Evolutionary conservation across 2,113 vertebrate species (phyloP), one percentile per base, ranked within the genome.

Genomic region (Vulpes lagopus): DNA sequence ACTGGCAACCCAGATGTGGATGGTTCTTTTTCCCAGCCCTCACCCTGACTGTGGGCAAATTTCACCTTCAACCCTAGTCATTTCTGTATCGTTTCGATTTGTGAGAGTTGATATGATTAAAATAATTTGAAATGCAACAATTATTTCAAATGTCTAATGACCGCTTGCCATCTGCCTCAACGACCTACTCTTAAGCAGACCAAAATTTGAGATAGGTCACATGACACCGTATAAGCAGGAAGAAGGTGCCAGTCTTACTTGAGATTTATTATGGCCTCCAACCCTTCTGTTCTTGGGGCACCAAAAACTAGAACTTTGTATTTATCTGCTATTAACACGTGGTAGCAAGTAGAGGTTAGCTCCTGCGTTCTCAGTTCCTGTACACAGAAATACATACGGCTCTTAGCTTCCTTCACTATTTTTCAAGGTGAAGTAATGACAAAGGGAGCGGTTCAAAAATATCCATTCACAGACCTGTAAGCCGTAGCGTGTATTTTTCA

Each of bases 1-100:
- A 38, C 3, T 4, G 12, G 32, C 5, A 20, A 8, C 8, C 3
- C 10, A 2, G 59, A 35, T 6, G 0, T 6, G 3, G 20, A 25
- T 8, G 19, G n/a, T 10, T 71, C 27, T 78, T 25, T 17, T 78
- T 89, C 43, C 16, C 20, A 5, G 15, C 12, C 49, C 43, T 22
- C 2, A 53, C 22, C 20, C 49, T 12, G 17, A 74, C 53, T 23
- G 0, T 10, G 10, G 17, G 38, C 64, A 43, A 43, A n/a, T 62
- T 25, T 32, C 8, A 60, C 35, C 35, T 60, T 74, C 65, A 53
- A 25, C 10, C 8, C n/a, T 49, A 49, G 27, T n/a, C 20, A 51
- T 79, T 71, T 79, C 73, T n/a, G 1, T 51, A 49, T 38, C 2
- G 1, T 22, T 59, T 82, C 51, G 22, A 53, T 43, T 69, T 88